Evolutionary conservation across 2,797 vertebrate species (phyloP).

Genomic region (Gymnodraco acuticeps): DNA sequence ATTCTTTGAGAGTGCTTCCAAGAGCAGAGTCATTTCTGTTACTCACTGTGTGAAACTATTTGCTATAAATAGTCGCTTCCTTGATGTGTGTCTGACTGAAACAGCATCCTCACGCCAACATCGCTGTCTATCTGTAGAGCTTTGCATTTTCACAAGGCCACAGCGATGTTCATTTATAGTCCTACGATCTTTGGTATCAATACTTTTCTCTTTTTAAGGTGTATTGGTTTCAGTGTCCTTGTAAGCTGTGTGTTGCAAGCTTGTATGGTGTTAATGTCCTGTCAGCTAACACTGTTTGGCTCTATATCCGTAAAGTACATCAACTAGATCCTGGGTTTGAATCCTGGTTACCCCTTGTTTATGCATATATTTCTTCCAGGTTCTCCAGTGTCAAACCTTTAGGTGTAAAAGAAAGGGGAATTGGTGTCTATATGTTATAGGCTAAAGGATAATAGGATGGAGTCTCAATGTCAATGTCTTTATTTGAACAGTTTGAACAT

Average conservation of each 20-base stretch:
- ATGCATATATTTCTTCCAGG: background rate
- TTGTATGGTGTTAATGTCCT: background rate
- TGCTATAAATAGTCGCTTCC: background rate
- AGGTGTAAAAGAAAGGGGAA: slow-evolving; percentile 6
- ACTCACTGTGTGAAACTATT: background rate
- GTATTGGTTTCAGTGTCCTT: background rate
- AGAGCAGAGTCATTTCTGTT: background rate
- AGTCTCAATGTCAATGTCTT: too few species aligned
- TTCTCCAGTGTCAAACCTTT: slow-evolving; percentile 3
- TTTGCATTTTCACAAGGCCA: slow-evolving; percentile 10
- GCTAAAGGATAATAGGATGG: background rate
- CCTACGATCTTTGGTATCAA: background rate
- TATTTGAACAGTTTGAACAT: too few species aligned
- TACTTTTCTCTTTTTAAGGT: background rate
- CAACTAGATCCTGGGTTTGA: background rate
- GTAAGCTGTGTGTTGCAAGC: background rate
- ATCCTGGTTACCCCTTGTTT: background rate
- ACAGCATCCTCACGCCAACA: background rate
- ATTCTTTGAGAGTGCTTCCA: slow-evolving; percentile 15
- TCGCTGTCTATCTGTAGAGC: background rate
- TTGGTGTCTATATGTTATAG: background rate
- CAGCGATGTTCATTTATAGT: background rate
- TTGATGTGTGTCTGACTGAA: slow-evolving; percentile 11
- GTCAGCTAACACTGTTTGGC: background rate
- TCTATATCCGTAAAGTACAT: background rate